phyloP scores from a whole-genome alignment of 2,888 invertebrate species.

The Ormyrus rosae region DNA sequence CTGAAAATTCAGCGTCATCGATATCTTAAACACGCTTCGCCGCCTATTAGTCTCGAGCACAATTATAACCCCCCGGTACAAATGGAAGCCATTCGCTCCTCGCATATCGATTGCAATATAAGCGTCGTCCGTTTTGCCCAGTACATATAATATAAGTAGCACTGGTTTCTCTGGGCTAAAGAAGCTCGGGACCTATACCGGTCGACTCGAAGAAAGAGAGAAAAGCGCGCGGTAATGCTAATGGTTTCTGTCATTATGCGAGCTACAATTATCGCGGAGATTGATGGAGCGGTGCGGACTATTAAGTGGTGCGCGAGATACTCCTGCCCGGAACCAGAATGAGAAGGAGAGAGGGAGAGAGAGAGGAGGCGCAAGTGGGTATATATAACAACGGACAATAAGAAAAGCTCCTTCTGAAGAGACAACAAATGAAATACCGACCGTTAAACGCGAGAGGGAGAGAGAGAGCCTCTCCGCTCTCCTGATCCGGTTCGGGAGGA shows the following conservation, averaged over 20 bases:
- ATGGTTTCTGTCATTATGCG: slow-evolving; percentile 36
- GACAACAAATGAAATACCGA: slow-evolving; percentile 29
- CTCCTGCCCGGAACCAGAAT: too few species aligned
- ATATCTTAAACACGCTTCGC: slow-evolving; percentile 2
- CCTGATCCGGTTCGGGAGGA: slow-evolving; percentile 1
- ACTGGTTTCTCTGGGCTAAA: too few species aligned
- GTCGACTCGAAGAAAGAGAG: too few species aligned
- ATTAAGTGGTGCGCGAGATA: slow-evolving; percentile 15
- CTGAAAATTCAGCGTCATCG: not conserved
- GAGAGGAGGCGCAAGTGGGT: not conserved
- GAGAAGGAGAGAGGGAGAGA: too few species aligned
- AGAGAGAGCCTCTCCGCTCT: too few species aligned
- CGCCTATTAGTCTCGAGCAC: not conserved
- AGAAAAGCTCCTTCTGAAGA: slow-evolving; percentile 9
- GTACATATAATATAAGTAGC: too few species aligned
- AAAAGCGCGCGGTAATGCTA: slow-evolving; percentile 9
- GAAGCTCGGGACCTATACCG: too few species aligned
- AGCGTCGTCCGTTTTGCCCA: too few species aligned
- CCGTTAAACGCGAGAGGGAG: slow-evolving; percentile 7
- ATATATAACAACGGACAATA: slow-evolving; percentile 6
- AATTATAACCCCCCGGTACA: not conserved
- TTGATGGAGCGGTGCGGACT: slow-evolving; percentile 24
- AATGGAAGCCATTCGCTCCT: not conserved
- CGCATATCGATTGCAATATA: not conserved
- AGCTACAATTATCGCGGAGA: slow-evolving; percentile 32